Evolutionary conservation across 2,888 invertebrate genomes (phyloP), one percentile per base, ranked within the genome.

Genomic region (Zaprionus lineosus): DNA sequence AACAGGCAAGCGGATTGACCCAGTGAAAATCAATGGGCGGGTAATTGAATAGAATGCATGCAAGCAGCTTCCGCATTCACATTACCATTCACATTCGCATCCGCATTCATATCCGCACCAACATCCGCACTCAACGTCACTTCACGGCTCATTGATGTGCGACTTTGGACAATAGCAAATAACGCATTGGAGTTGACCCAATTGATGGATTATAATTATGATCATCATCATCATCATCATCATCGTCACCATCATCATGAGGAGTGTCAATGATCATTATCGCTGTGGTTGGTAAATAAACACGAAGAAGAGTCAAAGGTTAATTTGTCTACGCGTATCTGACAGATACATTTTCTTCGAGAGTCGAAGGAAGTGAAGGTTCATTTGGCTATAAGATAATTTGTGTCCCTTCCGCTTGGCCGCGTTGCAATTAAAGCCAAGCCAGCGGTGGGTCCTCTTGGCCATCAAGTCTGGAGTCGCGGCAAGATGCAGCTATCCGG

Each of bases 401-500:
- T 81, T 70, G 64, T 39, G 82, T 74, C 82, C 82, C 84, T 84
- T 78, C 82, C 82, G 78, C 78, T 67, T 62, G 82, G 66, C 50
- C 44, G 67, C 57, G 60, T 47, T 50, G 71, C 61, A 75, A 76
- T 84, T 77, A 79, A 72, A 62, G 43, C 43, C 4, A 33, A 36
- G 40, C 40, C 34, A 33, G 29, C n/a, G n/a, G n/a, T n/a, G n/a
- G n/a, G n/a, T n/a, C n/a, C n/a, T n/a, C n/a, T n/a, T n/a, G n/a
- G n/a, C n/a, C n/a, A n/a, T n/a, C n/a, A n/a, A n/a, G n/a, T n/a
- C n/a, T n/a, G n/a, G n/a, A n/a, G n/a, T n/a, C n/a, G n/a, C n/a
- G n/a, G n/a, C n/a, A 47, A 55, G 40, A n/a, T 63, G 31, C 63
- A 74, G 52, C 59, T 53, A 50, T 19, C 61, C 62, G 44, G 39